Evolutionary conservation across 2,888 invertebrate species (phyloP), one percentile per base, ranked within the genome.

Genomic region (Caenorhabditis sinica): DNA sequence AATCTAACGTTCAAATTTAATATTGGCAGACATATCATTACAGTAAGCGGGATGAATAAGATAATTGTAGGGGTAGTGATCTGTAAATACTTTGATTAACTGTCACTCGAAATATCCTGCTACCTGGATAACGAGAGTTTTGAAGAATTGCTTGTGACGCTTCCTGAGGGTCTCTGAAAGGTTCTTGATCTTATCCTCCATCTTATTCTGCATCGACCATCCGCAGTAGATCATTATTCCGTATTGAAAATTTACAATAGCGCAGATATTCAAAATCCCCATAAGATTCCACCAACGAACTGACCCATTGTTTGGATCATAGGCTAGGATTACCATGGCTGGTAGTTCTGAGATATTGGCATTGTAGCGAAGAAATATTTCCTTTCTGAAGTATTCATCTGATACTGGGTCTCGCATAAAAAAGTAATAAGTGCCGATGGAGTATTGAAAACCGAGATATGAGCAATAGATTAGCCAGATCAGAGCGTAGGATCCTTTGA

Each of bases 111-210:
- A 13, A 1, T 13, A 1, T n/a, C 15, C 0, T n/a, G 45, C 25
- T 33, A 61, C 73, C 73, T 74, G 73, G 2, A 74, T 28, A 13
- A 75, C 63, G 1, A 75, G 25, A 17, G 75, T 75, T 20, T 66
- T 56, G 66, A 75, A 75, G 23, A 75, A 58, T 33, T 75, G 75
- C 17, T 66, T 58, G 23, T 75, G 66, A 8, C 45, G 66, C 45
- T 75, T 75, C 33, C 30, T 56, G 43, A 75, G 13, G 9, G 28
- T 36, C 36, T 63, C 28, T 5, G 74, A 74, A 4, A 74, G 53
- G 13, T 36, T 65, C 25, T 49, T 36, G 11, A 74, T 36, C 20
- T 74, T 69, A 9, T 68, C 69, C 36, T 68, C 43, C 68, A 77
- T 69, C 11, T 49, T 58, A 1, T n/a, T 36, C 6, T 77, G 45